Conservation (phyloP, 1,140 invertebrate species). For the Drosophila takahashii region DNA sequence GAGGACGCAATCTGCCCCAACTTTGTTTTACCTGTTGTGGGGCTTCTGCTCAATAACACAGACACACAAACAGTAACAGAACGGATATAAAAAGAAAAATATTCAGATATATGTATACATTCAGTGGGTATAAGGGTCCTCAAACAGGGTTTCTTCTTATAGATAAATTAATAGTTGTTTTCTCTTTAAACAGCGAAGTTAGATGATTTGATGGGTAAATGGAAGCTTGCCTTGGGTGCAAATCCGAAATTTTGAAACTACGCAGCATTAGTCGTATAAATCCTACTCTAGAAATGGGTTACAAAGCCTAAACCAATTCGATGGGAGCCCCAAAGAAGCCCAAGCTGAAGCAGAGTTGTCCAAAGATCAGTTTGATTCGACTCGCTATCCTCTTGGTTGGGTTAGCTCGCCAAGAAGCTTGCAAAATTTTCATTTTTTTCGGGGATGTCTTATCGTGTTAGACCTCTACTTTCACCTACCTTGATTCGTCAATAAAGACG, state of each 20-base stretch:
- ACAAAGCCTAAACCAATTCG: slow-evolving; percentile 74
- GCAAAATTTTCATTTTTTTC: slow-evolving; percentile 39
- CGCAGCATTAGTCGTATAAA: slow-evolving; percentile 20
- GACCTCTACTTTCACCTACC: slow-evolving; percentile 87
- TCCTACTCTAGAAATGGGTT: slow-evolving; percentile 40
- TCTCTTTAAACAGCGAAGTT: not conserved
- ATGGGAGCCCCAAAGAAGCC: slow-evolving; percentile 35
- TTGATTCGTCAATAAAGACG: slow-evolving; percentile 95
- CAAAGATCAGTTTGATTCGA: slow-evolving; percentile 22
- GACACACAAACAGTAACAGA: slow-evolving; percentile 55
- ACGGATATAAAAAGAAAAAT: slow-evolving; percentile 75
- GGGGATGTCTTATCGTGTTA: slow-evolving; percentile 13
- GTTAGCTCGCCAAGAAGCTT: slow-evolving; percentile 41
- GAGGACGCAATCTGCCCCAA: slow-evolving; percentile 80
- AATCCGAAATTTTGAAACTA: slow-evolving; percentile 44
- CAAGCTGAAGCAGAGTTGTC: slow-evolving; percentile 55
- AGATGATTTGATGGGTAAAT: slow-evolving; percentile 8
- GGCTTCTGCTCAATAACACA: slow-evolving; percentile 71
- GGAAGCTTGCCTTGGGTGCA: slow-evolving; percentile 67
- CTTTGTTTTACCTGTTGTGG: slow-evolving; percentile 82
- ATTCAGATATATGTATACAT: slow-evolving; percentile 63
- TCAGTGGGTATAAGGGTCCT: slow-evolving; percentile 29
- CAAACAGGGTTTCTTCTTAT: slow-evolving; percentile 20
- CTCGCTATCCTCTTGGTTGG: slow-evolving; percentile 33
- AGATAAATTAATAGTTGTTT: not conserved